Conservation (phyloP, 2,113 vertebrate species). For the Microtus ochrogaster region DNA sequence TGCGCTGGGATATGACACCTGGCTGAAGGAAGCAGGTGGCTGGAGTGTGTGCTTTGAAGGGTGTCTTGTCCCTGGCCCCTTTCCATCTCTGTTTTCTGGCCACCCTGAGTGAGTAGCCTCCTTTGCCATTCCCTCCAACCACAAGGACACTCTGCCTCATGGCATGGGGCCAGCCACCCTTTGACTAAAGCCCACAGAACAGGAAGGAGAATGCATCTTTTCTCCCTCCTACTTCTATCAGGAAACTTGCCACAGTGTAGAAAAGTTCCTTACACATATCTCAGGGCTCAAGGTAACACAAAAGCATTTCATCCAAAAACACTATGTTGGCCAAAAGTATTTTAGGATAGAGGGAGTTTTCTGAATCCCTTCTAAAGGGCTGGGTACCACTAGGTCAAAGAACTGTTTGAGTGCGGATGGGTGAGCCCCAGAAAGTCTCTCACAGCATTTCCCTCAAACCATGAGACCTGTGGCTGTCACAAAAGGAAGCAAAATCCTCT, state of each 20-base stretch:
- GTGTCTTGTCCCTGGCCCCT: neutral
- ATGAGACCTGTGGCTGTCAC: fast-evolving
- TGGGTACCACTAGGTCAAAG: neutral
- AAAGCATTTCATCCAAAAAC: slow-evolving; percentile 26
- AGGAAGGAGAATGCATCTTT: neutral
- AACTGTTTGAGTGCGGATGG: fast-evolving
- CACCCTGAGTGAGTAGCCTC: neutral
- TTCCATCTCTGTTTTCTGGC: neutral
- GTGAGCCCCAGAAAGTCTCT: neutral
- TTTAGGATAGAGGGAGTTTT: neutral
- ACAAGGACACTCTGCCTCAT: neutral
- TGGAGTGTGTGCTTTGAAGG: neutral
- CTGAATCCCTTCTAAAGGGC: neutral
- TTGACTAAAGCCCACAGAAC: neutral
- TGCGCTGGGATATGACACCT: neutral
- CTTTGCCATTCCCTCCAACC: neutral
- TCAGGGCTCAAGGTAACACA: neutral
- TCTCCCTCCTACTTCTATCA: neutral
- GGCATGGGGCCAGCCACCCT: neutral
- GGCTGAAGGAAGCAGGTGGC: neutral
- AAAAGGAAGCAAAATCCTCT: neutral
- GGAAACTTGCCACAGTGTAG: neutral
- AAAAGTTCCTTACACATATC: neutral
- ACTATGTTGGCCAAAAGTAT: neutral
- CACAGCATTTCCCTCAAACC: fast-evolving